Evolutionary conservation across 2,113 vertebrate species (phyloP).

Genomic region (Crypturellus undulatus): DNA sequence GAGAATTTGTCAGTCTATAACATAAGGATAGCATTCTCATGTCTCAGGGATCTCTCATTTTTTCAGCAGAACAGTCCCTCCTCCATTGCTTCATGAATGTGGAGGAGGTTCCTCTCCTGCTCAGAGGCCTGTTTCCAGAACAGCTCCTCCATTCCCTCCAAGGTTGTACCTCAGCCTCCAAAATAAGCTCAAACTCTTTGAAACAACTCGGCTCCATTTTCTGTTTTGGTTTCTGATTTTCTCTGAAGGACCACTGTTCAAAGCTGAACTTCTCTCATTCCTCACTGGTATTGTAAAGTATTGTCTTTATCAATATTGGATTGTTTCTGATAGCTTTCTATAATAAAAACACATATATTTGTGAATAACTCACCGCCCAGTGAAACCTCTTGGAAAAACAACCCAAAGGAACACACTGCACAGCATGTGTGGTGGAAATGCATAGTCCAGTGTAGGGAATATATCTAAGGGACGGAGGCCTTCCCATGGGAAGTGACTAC

Average conservation of each 20-base stretch:
- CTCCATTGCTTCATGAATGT: not conserved
- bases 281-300: not conserved
- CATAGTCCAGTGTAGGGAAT: too few species aligned
- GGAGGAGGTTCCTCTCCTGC: not conserved
- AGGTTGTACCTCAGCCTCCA: not conserved
- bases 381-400: not conserved
- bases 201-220: not conserved
- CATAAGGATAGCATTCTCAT: not conserved
- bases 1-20: too few species aligned
- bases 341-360: not conserved
- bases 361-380: not conserved
- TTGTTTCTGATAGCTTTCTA: not conserved
- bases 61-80: not conserved
- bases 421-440: not conserved
- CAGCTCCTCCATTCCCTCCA: not conserved
- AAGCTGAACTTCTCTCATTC: not conserved
- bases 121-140: not conserved
- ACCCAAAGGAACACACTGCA: fast-evolving
- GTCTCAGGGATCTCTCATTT: fast-evolving
- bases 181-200: not conserved
- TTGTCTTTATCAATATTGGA: not conserved
- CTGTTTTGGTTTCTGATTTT: not conserved
- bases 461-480: too few species aligned
- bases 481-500: too few species aligned
- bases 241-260: not conserved